Conservation (phyloP, 2,797 vertebrate species). For the Enteromius argenteus region DNA sequence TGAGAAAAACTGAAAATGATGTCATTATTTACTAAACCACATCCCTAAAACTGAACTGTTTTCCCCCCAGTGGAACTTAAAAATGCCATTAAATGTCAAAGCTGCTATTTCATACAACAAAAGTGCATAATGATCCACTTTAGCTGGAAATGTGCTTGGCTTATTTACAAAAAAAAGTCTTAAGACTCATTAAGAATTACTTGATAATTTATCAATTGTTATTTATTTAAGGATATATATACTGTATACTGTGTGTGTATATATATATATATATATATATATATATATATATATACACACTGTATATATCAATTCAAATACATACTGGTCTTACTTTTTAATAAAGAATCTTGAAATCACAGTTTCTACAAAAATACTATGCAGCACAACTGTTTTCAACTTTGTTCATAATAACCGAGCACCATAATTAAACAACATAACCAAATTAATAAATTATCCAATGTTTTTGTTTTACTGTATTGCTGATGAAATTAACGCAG, state of each 20-base stretch:
- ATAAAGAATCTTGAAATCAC: background rate
- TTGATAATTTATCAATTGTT: background rate
- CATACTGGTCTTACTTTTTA: background rate
- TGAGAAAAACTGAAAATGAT: background rate
- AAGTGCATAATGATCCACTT: background rate
- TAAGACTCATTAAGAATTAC: background rate
- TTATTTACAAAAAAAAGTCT: background rate
- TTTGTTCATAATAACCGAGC: background rate
- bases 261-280: too few species aligned
- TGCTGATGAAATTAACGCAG: background rate
- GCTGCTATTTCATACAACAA: conserved; percentile 2
- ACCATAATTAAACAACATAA: background rate
- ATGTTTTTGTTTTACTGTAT: background rate
- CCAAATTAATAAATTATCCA: background rate
- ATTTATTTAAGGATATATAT: too few species aligned
- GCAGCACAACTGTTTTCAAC: background rate
- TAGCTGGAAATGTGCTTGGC: background rate
- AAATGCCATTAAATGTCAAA: background rate
- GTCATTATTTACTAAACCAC: background rate
- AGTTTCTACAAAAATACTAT: background rate
- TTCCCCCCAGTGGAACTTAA: background rate
- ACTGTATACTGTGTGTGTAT: too few species aligned
- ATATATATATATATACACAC: too few species aligned
- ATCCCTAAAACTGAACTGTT: background rate
- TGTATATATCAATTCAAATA: background rate